Percentiles rank a stretch among this genome's conserved stretches.
These are phyloP conservation scores for Corythornis vintsioides DNA, from an alignment of 2,113 vertebrate species.

Conservation along the genomic window DNA sequence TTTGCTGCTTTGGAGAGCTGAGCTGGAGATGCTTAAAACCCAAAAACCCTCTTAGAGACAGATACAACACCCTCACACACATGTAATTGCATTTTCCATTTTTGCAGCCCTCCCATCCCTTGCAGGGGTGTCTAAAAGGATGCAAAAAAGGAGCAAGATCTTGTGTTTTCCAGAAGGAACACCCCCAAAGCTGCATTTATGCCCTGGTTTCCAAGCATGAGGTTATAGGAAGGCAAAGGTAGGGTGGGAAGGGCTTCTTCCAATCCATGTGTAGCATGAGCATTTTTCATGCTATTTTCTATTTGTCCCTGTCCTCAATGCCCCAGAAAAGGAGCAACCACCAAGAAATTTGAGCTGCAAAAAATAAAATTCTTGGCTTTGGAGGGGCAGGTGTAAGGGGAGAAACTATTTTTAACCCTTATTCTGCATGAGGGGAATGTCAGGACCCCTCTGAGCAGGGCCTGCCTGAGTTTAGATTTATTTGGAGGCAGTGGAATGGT, in stretches of 20 bases:
- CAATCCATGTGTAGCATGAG: accelerated
- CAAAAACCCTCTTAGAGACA: neutral
- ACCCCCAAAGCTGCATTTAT: neutral
- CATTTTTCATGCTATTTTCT: neutral
- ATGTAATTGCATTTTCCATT: neutral
- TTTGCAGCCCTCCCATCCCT: neutral
- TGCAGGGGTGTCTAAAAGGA: neutral
- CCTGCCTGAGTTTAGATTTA: conserved; percentile 12
- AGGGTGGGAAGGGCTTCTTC: neutral
- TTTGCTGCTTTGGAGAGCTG: neutral
- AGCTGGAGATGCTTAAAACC: neutral
- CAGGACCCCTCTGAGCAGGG: neutral
- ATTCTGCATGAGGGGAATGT: neutral
- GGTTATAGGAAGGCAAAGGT: neutral
- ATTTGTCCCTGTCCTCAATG: neutral
- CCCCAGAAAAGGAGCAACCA: neutral
- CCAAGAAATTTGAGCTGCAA: neutral
- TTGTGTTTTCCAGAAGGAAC: neutral
- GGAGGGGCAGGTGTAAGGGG: conserved; percentile 2
- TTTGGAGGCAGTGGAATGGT: neutral
- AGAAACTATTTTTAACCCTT: conserved; percentile 27
- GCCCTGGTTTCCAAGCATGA: neutral
- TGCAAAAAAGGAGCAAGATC: neutral
- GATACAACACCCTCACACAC: neutral
- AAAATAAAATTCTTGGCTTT: neutral